Evolutionary conservation across 2,113 vertebrate species (phyloP).

Genomic region (Myrmecobius fasciatus): DNA sequence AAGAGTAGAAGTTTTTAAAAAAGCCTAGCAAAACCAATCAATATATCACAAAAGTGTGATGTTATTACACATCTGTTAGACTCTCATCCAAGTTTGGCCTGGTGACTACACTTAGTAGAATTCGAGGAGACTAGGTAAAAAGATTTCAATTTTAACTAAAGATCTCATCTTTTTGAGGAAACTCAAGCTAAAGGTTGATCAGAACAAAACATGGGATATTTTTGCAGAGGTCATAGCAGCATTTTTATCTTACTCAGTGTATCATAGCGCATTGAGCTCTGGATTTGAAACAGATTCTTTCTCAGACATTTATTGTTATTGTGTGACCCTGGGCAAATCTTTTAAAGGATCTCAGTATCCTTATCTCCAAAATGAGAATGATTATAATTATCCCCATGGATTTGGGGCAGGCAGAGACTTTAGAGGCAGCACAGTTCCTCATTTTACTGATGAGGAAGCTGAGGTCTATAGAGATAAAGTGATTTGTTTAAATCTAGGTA

Average conservation of each 20-base stretch:
- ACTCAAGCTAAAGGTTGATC: background rate
- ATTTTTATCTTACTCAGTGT: background rate
- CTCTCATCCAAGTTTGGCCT: background rate
- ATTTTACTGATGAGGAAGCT: background rate
- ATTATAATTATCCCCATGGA: background rate
- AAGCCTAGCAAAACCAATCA: background rate
- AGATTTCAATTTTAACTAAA: background rate
- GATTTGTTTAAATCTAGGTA: background rate
- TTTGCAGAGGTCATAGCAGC: background rate
- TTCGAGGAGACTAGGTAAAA: background rate
- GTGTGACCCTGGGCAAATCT: background rate
- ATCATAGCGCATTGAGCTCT: background rate
- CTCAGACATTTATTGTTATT: background rate
- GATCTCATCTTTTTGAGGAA: constrained; percentile 22
- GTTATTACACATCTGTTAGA: background rate
- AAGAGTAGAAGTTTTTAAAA: background rate
- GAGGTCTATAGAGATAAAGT: background rate
- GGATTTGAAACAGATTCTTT: constrained; percentile 3
- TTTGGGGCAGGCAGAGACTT: background rate
- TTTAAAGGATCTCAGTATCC: background rate
- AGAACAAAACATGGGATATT: background rate
- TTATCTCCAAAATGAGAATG: background rate
- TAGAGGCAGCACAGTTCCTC: background rate
- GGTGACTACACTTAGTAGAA: background rate
- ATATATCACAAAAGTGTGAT: background rate